Evolutionary conservation across 2,113 vertebrate species (phyloP).

Genomic region (Myrmophylax atrothorax): DNA sequence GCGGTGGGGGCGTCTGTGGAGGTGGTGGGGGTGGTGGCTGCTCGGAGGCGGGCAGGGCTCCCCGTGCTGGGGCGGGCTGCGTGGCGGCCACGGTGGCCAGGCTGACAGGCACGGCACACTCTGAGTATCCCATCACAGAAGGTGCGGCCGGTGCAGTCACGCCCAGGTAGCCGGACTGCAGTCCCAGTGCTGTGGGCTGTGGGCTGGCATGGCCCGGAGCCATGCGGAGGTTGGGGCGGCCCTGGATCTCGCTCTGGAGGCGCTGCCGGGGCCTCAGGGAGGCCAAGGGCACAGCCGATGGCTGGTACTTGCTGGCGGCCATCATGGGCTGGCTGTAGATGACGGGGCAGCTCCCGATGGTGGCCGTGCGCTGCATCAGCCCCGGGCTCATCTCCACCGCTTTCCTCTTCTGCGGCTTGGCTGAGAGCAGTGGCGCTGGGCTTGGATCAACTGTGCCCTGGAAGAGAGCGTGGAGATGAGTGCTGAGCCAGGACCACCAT

Average conservation of each 20-base stretch:
- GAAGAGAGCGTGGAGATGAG: neutral
- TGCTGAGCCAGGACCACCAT: neutral
- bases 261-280: slow-evolving; percentile 18
- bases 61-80: slow-evolving; percentile 74
- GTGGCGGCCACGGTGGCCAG: slow-evolving; percentile 37
- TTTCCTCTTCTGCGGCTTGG: slow-evolving; percentile 88
- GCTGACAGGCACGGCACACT: slow-evolving; percentile 70
- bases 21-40: slow-evolving; percentile 57
- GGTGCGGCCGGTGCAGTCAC: slow-evolving; percentile 71
- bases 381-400: slow-evolving; percentile 72
- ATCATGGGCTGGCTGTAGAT: slow-evolving; percentile 87
- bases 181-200: slow-evolving; percentile 38
- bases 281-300: neutral
- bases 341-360: slow-evolving; percentile 92
- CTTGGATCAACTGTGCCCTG: slow-evolving; percentile 68
- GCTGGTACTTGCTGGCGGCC: slow-evolving; percentile 73
- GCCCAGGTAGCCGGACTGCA: slow-evolving; percentile 79
- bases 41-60: slow-evolving; percentile 66
- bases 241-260: slow-evolving; percentile 66
- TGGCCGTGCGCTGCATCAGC: slow-evolving; percentile 81
- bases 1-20: slow-evolving; percentile 44
- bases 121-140: slow-evolving; percentile 76
- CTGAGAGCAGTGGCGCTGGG: slow-evolving; percentile 33
- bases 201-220: neutral
- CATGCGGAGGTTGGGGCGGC: slow-evolving; percentile 1